Base-by-base conservation (phyloP, 2,113 vertebrate genomes). In the Rhinogobius similis region DNA sequence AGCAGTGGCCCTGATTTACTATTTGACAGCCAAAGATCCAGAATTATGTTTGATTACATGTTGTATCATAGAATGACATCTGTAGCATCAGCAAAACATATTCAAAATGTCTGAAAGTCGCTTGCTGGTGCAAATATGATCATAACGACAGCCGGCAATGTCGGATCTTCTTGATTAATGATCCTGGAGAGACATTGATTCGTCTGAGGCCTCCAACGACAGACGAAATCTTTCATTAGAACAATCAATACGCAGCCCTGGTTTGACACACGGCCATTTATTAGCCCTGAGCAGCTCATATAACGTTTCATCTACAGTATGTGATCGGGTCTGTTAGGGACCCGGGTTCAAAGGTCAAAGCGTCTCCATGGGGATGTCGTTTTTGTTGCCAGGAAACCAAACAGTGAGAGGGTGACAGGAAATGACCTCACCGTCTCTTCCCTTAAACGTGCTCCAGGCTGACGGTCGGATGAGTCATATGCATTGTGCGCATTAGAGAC, bases 221-320 rank as follows among this genome's bases (percentile, higher is more conserved):
- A 39, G 80, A 77, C 77, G 65, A 79, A 88, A 91, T 84, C 83
- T 89, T 89, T 86, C 78, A 89, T 91, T 89, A 84, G 56, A 58
- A 67, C 65, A 27, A 80, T 90, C 90, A 75, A 89, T 90, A 52
- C 0, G n/a, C 72, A 41, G 10, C 67, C 84, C 84, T 81, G 85
- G 70, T 65, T 21, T 23, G 78, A 81, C 82, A 70, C 78, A 4
- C 78, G 21, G 52, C 3, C 48, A 68, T 79, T 82, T 76, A 84
- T 86, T 82, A 80, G 76, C 78, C 75, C 65, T 58, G 48, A 71
- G 71, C 58, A 70, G 78, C 70, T 82, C 75, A 84, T 90, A 77
- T 64, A 67, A 68, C 38, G 3, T 83, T 80, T 86, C 77, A 83
- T 82, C 77, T 79, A 43, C 70, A 74, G 78, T 69, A 1, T 66